Evolutionary conservation across 2,113 vertebrate species (phyloP).

Genomic region (Sturnira hondurensis): DNA sequence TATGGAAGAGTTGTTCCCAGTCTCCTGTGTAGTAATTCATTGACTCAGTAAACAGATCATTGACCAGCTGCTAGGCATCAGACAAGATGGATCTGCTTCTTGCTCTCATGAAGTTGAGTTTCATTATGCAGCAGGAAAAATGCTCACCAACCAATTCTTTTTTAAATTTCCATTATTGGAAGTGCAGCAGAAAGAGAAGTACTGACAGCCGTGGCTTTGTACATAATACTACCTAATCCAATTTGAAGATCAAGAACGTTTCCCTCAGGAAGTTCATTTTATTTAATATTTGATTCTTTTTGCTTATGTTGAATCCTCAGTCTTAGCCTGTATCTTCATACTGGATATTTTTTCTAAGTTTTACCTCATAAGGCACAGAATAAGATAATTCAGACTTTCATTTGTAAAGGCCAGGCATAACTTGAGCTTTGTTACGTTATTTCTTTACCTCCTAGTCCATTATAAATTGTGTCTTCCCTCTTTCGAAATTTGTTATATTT

Average conservation of each 20-base stretch:
- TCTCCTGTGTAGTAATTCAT: background rate
- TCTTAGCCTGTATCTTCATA: background rate
- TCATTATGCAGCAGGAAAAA: background rate
- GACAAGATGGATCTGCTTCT: background rate
- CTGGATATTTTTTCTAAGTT: background rate
- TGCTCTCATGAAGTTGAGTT: background rate
- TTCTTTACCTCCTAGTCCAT: background rate
- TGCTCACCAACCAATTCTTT: background rate
- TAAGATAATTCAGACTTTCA: background rate
- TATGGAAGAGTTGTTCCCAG: background rate
- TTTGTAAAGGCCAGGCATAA: background rate
- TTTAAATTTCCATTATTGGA: background rate
- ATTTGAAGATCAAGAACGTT: background rate
- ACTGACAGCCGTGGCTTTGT: background rate
- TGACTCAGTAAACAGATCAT: background rate
- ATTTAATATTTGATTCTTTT: background rate
- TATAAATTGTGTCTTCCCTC: background rate
- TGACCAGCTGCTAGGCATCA: background rate
- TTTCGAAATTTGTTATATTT: background rate
- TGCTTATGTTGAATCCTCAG: background rate
- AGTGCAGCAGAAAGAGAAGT: background rate
- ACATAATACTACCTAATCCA: background rate
- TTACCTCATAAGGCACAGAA: background rate
- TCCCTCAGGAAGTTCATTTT: background rate
- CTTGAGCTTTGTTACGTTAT: background rate